These are phyloP conservation scores for Periophthalmus modestus DNA, from an alignment of 2,113 vertebrate genomes.

Conservation along the genomic window DNA sequence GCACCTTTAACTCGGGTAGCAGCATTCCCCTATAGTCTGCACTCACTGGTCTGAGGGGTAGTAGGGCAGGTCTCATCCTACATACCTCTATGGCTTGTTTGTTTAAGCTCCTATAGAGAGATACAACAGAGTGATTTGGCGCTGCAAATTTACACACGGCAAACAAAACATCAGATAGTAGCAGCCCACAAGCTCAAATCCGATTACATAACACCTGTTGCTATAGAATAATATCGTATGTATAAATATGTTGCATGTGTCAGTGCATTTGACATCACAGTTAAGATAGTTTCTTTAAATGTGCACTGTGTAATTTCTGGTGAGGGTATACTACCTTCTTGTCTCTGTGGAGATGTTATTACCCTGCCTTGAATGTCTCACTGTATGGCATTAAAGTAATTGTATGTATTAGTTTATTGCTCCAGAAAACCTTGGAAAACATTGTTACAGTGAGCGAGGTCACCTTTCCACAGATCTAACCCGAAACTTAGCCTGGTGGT, in stretches of 20 bases:
- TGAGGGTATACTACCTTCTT: no score
- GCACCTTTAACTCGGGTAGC: not conserved
- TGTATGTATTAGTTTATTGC: no score
- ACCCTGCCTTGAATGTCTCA: no score
- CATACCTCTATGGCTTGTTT: conserved; percentile 61
- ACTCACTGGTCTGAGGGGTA: conserved; percentile 14
- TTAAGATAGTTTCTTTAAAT: not conserved
- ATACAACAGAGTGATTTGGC: conserved; percentile 6
- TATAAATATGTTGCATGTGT: not conserved
- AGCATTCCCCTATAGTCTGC: conserved; percentile 10
- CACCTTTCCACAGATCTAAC: no score
- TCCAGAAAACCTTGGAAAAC: no score
- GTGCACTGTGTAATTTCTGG: no score
- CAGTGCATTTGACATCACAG: not conserved
- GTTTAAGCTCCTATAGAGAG: conserved; percentile 55
- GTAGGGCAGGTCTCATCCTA: conserved; percentile 1
- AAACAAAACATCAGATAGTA: not conserved
- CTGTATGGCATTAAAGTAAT: no score
- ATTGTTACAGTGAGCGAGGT: no score
- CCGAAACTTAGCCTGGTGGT: no score
- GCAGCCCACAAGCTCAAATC: no score
- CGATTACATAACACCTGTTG: not conserved
- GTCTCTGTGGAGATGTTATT: no score
- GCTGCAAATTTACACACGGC: not conserved
- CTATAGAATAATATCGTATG: not conserved